These are phyloP conservation scores for Columbina picui DNA, from an alignment of 2,113 vertebrate genomes.

Conservation along the genomic window DNA sequence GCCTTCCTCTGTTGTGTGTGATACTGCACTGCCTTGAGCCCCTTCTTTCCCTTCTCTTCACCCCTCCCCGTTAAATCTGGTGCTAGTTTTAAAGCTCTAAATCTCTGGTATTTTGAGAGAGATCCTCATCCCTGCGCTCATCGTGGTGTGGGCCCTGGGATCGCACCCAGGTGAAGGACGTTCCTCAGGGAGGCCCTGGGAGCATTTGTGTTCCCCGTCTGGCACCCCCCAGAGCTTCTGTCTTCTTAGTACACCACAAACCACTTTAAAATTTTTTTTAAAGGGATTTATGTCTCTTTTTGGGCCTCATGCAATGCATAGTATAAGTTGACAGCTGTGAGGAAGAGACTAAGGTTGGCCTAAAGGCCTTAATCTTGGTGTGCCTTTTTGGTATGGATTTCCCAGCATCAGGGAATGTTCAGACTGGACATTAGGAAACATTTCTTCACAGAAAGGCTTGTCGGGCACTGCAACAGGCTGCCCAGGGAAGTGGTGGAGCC, in stretches of 20 bases:
- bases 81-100: background rate
- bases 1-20: background rate
- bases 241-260: background rate
- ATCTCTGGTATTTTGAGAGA: background rate
- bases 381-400: background rate
- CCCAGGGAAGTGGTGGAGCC: too few relatives aligned
- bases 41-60: background rate
- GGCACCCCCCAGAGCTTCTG: background rate
- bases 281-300: background rate
- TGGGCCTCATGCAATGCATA: background rate
- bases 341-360: background rate
- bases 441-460: too few relatives aligned
- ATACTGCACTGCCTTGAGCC: background rate
- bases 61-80: background rate
- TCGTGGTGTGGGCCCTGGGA: accelerated
- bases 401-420: background rate
- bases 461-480: too few relatives aligned
- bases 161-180: accelerated
- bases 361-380: background rate
- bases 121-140: accelerated
- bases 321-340: background rate
- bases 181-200: background rate
- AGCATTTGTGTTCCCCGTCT: background rate
- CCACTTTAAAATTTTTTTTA: background rate
- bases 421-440: too few relatives aligned